A percentile compares a stretch with the other conserved stretches of the same genome.
Conservation (phyloP, 2,797 vertebrate species). For the Coracias cyanogaster region DNA sequence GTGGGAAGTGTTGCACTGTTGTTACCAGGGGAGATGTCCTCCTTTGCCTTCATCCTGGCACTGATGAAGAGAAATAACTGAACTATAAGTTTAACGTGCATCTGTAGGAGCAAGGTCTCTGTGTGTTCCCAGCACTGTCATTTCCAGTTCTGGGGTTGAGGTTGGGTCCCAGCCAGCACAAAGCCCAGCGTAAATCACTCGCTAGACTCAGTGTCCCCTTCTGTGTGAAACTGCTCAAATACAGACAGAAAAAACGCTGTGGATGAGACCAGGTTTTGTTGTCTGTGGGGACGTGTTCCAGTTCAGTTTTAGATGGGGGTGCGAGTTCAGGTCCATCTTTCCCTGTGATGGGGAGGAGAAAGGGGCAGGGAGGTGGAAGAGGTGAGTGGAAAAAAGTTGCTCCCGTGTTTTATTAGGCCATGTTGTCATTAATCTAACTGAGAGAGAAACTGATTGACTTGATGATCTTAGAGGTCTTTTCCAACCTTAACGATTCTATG, state of each 20-base stretch:
- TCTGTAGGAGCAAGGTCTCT: neutral
- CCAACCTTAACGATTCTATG: too few species aligned
- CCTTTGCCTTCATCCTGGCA: neutral
- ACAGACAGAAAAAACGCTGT: neutral
- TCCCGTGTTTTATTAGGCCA: neutral
- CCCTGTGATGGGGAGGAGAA: neutral
- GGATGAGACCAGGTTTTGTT: neutral
- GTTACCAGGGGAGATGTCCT: neutral
- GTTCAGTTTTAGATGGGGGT: neutral
- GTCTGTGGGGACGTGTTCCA: neutral
- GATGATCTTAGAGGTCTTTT: too few species aligned
- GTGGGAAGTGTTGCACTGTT: neutral
- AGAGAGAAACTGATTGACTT: too few species aligned
- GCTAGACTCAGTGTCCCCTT: neutral
- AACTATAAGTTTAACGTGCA: neutral
- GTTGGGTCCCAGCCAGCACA: neutral
- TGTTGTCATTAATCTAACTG: neutral
- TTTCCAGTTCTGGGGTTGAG: neutral
- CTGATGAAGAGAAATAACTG: neutral
- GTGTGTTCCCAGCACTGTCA: neutral
- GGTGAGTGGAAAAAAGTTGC: neutral
- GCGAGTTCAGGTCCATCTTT: neutral
- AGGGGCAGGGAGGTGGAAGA: neutral
- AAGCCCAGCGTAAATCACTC: neutral
- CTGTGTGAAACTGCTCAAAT: neutral